Conservation (phyloP, 1,140 invertebrate species). For the Drosophila leontia region DNA sequence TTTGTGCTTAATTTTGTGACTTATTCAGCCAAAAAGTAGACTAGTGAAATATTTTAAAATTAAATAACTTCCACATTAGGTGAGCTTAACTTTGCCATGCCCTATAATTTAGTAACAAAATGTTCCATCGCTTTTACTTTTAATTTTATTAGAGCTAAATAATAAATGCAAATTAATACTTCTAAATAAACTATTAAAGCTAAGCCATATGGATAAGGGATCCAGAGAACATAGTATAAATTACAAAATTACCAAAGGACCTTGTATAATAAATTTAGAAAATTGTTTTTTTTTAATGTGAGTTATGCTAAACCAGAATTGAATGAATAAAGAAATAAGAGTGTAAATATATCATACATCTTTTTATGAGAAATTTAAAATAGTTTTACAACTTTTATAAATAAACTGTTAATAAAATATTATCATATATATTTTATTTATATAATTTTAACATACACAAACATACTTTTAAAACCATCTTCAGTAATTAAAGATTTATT, state of each 20-base stretch:
- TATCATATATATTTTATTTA: neutral
- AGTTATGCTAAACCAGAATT: too few relatives aligned
- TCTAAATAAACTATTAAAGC: too few relatives aligned
- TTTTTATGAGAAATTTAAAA: too few relatives aligned
- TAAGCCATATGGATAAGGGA: too few relatives aligned
- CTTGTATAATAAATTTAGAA: too few relatives aligned
- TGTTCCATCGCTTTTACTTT: neutral
- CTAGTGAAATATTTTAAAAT: neutral
- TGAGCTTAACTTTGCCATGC: neutral
- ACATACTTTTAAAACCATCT: neutral
- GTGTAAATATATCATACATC: too few relatives aligned
- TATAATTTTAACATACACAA: neutral
- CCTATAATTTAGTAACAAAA: neutral
- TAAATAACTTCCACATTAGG: neutral
- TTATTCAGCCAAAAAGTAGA: slow-evolving; percentile 16
- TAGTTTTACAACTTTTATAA: too few relatives aligned
- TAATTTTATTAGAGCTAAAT: too few relatives aligned
- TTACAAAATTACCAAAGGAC: too few relatives aligned
- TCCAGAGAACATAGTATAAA: too few relatives aligned
- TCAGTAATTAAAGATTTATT: neutral
- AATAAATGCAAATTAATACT: neutral
- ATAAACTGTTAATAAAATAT: neutral
- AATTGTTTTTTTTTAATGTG: too few relatives aligned
- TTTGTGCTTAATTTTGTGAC: neutral
- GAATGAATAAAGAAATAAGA: too few relatives aligned